These are phyloP conservation scores for Phalangium opilio DNA, from an alignment of 2,888 invertebrate species.

Conservation along the genomic window DNA sequence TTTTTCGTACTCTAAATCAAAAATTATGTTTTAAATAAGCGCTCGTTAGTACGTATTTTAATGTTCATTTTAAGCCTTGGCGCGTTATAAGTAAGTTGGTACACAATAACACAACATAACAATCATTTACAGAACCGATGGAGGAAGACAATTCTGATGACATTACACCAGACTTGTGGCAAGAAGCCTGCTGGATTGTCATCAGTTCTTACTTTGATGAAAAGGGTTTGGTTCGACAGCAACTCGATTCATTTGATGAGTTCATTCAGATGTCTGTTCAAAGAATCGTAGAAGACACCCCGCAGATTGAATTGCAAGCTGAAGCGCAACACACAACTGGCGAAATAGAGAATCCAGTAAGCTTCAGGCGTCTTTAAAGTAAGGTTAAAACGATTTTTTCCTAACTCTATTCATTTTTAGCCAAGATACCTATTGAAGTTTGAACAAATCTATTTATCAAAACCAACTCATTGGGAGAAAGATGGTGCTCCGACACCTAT, in stretches of 20 bases:
- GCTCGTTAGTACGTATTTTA: no score
- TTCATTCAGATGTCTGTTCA: constrained; percentile 99
- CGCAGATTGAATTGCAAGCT: constrained; percentile 86
- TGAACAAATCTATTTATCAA: constrained; percentile 59
- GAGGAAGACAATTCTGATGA: constrained; percentile 85
- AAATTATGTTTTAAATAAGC: no score
- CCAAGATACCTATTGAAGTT: constrained; percentile 87
- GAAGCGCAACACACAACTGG: constrained; percentile 94
- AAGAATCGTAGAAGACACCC: constrained; percentile 97
- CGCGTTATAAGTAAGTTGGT: no score
- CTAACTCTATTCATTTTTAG: constrained; percentile 33
- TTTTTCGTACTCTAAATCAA: no score
- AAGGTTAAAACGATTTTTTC: no score
- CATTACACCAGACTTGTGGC: constrained; percentile 96
- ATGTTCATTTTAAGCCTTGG: no score
- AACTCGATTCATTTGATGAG: constrained; percentile 98
- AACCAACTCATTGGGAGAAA: constrained; percentile 99
- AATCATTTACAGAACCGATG: constrained; percentile 21
- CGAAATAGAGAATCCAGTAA: constrained; percentile 68
- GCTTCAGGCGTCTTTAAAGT: constrained; percentile 19
- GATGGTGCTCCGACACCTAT: constrained; percentile 98
- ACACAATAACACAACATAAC: no score
- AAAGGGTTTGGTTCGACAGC: constrained; percentile 96
- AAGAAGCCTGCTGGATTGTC: constrained; percentile 99
- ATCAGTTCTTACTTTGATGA: constrained; percentile 99